Evolutionary conservation across 92 coral and sea anemone species (phyloP).

Genomic region (Actinernus sp.): DNA sequence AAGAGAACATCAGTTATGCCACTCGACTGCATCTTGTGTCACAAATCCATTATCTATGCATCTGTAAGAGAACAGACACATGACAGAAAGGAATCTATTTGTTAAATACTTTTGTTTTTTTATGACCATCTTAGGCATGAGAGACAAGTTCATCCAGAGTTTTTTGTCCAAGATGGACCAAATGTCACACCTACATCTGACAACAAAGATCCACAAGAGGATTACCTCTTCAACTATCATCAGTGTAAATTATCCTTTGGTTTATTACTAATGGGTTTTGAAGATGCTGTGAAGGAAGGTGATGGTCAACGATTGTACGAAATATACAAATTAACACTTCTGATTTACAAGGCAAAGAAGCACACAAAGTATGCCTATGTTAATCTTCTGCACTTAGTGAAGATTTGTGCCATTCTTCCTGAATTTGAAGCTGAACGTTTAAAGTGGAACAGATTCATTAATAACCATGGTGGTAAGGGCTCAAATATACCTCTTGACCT

Average conservation of each 20-base stretch:
- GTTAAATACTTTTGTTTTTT: too few species aligned
- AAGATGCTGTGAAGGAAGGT: slow-evolving; percentile 71
- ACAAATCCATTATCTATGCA: too few species aligned
- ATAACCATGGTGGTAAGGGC: slow-evolving; percentile 65
- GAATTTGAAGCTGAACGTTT: slow-evolving; percentile 49
- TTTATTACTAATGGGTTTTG: slow-evolving; percentile 41
- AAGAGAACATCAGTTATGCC: too few species aligned
- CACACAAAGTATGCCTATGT: slow-evolving; percentile 72
- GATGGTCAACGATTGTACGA: too few species aligned
- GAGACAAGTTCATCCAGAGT: slow-evolving; percentile 40
- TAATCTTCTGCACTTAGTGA: slow-evolving; percentile 34
- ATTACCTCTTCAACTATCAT: slow-evolving; percentile 57
- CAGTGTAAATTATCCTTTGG: slow-evolving; percentile 60
- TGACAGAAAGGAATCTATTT: too few species aligned
- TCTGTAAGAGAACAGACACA: too few species aligned
- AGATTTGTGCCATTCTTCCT: slow-evolving; percentile 44
- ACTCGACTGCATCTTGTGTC: too few species aligned
- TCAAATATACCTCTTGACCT: slow-evolving; percentile 60
- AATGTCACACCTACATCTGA: neutral
- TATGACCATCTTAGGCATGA: slow-evolving; percentile 33
- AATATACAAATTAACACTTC: slow-evolving; percentile 45
- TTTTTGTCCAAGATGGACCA: neutral
- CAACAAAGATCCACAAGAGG: slow-evolving; percentile 15
- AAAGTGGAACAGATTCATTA: slow-evolving; percentile 65
- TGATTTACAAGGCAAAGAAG: slow-evolving; percentile 50